These are phyloP conservation scores for Hirundo rustica DNA, from an alignment of 2,797 vertebrate species.

Conservation along the genomic window DNA sequence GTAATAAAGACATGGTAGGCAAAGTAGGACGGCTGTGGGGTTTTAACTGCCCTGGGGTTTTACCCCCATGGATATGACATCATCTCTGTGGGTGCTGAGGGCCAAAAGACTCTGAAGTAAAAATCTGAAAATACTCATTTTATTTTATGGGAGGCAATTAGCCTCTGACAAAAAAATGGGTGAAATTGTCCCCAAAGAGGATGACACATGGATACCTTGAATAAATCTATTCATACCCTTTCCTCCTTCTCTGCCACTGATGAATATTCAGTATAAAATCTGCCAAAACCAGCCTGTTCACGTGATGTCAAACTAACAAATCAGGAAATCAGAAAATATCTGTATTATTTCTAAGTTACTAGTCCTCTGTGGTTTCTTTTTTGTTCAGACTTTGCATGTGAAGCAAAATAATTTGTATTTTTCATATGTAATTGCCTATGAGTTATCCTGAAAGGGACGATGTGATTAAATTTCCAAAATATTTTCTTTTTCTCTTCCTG, in stretches of 20 bases:
- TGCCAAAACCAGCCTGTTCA: background rate
- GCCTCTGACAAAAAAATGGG: background rate
- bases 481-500: background rate
- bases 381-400: background rate
- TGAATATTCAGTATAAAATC: background rate
- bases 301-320: background rate
- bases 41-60: background rate
- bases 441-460: background rate
- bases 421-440: background rate
- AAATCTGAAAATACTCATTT: background rate
- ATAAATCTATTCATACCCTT: background rate
- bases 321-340: background rate
- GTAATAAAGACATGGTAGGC: background rate
- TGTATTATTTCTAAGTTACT: background rate
- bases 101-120: background rate
- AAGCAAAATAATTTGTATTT: background rate
- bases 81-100: rapidly evolving
- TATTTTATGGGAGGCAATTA: background rate
- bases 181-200: background rate
- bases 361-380: background rate
- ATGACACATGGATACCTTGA: background rate
- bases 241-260: background rate
- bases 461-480: slow-evolving; percentile 35
- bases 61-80: background rate
- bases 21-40: background rate